Evolutionary conservation across 2,113 vertebrate species (phyloP).

Genomic region (Galemys pyrenaicus): DNA sequence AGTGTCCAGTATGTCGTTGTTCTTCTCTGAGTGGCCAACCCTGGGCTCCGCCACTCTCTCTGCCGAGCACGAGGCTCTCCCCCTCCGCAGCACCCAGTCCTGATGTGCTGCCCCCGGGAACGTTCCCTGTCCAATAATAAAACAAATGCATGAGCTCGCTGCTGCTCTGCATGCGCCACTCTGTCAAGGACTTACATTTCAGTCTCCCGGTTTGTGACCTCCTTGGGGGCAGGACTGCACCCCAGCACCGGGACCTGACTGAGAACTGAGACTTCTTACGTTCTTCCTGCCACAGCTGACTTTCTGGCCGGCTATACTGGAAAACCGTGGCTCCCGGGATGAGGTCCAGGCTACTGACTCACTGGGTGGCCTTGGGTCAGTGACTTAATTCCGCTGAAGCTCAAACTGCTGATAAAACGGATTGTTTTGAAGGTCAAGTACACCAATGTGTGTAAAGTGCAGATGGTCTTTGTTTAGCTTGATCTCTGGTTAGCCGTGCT

Average conservation of each 20-base stretch:
- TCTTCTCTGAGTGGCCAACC: not conserved
- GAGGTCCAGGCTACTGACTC: not conserved
- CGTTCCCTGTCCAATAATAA: not conserved
- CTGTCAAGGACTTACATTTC: not conserved
- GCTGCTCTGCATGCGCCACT: not conserved
- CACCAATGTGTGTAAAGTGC: not conserved
- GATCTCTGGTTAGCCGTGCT: not conserved
- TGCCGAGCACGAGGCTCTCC: accelerated
- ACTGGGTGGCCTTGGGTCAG: not conserved
- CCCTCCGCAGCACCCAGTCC: not conserved
- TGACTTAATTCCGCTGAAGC: not conserved
- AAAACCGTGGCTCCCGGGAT: not conserved
- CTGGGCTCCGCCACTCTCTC: not conserved
- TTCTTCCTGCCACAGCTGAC: not conserved
- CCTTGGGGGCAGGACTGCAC: not conserved
- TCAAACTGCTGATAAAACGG: not conserved
- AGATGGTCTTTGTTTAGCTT: not conserved
- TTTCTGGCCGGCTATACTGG: not conserved
- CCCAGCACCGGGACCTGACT: not conserved
- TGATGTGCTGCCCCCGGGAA: not conserved
- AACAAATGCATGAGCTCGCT: accelerated
- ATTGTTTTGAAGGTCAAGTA: not conserved
- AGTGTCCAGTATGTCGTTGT: not conserved
- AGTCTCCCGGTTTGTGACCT: not conserved
- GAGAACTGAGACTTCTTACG: not conserved